Conservation (phyloP, 2,888 invertebrate species). For the Syrista parreyssii region DNA sequence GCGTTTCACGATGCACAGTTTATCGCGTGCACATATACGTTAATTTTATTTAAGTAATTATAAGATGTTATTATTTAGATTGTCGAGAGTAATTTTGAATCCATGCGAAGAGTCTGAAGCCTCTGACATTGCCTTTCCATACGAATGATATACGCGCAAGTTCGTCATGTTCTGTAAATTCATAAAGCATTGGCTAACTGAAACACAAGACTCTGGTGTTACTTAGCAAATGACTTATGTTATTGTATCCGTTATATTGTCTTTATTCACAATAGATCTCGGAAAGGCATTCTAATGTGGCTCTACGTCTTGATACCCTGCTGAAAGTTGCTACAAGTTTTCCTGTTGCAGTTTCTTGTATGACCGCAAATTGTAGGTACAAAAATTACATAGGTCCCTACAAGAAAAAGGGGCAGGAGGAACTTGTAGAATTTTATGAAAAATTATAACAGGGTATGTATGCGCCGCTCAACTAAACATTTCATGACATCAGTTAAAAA, state of each 20-base stretch:
- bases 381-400: background rate
- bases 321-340: background rate
- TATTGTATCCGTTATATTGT: background rate
- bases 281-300: background rate
- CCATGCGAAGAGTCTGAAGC: background rate
- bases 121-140: background rate
- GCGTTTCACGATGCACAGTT: constrained; percentile 33
- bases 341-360: background rate
- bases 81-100: background rate
- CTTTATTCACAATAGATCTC: background rate
- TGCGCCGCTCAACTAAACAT: background rate
- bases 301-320: background rate
- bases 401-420: background rate
- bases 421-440: background rate
- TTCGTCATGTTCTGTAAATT: background rate
- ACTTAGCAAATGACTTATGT: background rate
- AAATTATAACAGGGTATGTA: background rate
- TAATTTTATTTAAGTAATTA: background rate
- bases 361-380: background rate
- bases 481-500: background rate
- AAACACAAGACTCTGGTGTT: background rate
- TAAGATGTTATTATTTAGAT: background rate
- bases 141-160: background rate
- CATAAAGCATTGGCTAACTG: background rate
- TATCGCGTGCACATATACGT: background rate